phyloP scores from a whole-genome alignment of 2,113 vertebrate genomes.

The Ellobius talpinus region DNA sequence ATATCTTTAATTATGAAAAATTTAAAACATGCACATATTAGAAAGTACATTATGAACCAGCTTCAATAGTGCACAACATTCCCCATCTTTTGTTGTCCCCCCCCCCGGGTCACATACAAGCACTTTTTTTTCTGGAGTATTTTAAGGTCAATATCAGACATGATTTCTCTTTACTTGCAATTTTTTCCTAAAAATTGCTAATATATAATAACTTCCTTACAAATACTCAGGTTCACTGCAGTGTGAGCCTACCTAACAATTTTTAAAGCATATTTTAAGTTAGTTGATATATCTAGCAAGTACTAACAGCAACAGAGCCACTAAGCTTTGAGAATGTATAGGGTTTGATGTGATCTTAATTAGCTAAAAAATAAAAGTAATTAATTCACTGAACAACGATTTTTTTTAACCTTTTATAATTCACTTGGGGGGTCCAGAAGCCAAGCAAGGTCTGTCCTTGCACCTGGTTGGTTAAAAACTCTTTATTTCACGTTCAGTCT shows the following conservation, averaged over 20 bases:
- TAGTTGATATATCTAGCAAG: not conserved
- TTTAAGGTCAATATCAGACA: constrained; percentile 8
- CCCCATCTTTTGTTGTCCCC: not conserved
- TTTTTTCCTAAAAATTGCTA: not conserved
- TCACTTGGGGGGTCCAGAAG: not conserved
- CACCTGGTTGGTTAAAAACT: not conserved
- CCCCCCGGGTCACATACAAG: too few relatives aligned
- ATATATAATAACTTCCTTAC: not conserved
- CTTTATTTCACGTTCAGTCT: not conserved
- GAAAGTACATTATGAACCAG: not conserved
- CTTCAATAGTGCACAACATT: not conserved
- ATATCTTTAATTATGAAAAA: constrained; percentile 32
- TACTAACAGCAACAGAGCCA: not conserved
- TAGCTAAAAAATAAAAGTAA: not conserved
- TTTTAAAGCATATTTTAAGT: not conserved
- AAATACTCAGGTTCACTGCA: not conserved
- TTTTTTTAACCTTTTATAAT: not conserved
- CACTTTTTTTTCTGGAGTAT: not conserved
- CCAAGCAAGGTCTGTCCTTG: not conserved
- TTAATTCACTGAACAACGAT: not conserved
- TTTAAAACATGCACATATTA: not conserved
- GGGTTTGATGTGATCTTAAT: not conserved
- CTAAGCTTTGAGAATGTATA: not conserved
- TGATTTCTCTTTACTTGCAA: not conserved
- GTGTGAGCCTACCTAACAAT: not conserved